Base-by-base conservation (phyloP, 2,113 vertebrate genomes). In the Sceloporus tristichus region DNA sequence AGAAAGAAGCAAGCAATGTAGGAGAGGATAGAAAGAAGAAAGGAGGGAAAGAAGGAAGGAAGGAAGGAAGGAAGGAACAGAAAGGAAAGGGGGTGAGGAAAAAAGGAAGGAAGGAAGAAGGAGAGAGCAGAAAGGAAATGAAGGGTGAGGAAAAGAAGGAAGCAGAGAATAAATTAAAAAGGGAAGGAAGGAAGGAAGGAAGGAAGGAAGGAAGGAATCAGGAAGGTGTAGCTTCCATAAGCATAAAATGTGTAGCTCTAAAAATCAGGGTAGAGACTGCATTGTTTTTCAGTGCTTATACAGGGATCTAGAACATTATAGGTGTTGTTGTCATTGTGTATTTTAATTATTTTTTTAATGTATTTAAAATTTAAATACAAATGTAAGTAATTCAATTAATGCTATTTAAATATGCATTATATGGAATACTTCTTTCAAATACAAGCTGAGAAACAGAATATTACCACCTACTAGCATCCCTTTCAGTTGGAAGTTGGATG, bases 381-480 rank as follows among this genome's bases (percentile, higher is more conserved):
- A 48, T 48, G 48, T 48, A 48, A 48, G 48, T 48, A 48, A 48
- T 48, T 48, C 5, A 48, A 48, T 48, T 7, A 7, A 48, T 48
- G 48, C 48, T 7, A 48, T 48, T 48, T 48, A 5, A 48, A 48
- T 48, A 48, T 48, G 66, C 66, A 68, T 68, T 71, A 11, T 71
- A 11, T 71, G 11, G 21, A 25, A 65, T 68, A 25, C 66, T 62
- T 62, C 90, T 77, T 90, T 85, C 77, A 65, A 74, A 59, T 85
- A 79, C 86, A 91, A 90, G 18, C 0, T 0, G 0, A 74, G 4
- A 19, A 23, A 48, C n/a, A 0, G 70, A 0, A 27, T 5, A 0
- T 1, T 0, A 18, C 54, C 87, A 90, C 89, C 40, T 21, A 0
- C 0, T 11, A 82, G 14, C 3, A 74, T 5, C 19, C 9, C 34